phyloP scores from a whole-genome alignment of 2,113 vertebrate genomes.

The Neotragus pygmaeus region DNA sequence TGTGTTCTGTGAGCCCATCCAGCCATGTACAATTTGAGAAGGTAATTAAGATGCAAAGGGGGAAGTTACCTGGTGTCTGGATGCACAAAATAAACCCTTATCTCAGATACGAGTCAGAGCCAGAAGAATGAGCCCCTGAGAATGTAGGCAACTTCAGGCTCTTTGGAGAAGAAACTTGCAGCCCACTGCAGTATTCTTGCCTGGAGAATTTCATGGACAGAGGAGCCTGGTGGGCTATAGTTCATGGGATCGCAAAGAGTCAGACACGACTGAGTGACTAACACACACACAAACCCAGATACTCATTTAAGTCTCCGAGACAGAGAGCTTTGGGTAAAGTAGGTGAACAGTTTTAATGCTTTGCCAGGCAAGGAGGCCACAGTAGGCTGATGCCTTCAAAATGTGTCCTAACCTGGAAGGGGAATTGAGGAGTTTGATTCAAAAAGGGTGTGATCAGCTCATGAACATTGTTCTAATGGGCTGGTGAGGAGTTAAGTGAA shows the following conservation, averaged over 20 bases:
- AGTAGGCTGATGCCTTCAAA: neutral
- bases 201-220: neutral
- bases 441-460: neutral
- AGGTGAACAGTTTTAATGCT: neutral
- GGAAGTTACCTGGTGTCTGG: no score
- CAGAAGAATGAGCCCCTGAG: neutral
- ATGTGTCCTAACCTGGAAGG: neutral
- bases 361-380: neutral
- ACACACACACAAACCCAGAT: neutral
- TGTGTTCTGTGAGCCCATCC: neutral
- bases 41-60: neutral
- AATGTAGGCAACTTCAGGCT: neutral
- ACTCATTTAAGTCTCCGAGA: neutral
- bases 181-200: neutral
- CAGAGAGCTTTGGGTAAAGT: neutral
- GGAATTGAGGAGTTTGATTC: neutral
- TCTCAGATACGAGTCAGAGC: neutral
- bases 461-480: neutral
- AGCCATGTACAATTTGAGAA: neutral
- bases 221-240: neutral
- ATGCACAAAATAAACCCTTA: neutral
- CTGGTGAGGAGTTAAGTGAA: neutral
- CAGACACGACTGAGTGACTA: neutral
- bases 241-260: neutral
- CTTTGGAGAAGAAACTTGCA: neutral